These are phyloP conservation scores for Nomada lathburiana DNA, from an alignment of 2,888 invertebrate species.

Conservation along the genomic window DNA sequence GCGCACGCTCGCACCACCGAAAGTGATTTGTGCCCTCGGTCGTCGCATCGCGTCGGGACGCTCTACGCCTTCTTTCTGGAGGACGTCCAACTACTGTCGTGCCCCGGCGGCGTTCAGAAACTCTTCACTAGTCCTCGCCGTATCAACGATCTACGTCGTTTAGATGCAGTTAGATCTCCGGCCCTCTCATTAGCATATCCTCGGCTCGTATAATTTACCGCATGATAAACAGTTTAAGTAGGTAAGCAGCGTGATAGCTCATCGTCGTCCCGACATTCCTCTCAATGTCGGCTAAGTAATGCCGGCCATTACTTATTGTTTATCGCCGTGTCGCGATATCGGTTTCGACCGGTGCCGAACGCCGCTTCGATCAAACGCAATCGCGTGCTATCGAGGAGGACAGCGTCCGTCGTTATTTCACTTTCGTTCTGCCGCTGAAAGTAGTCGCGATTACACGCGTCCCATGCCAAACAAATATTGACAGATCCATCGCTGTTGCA, in stretches of 20 bases:
- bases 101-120: slow-evolving; percentile 46
- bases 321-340: slow-evolving; percentile 39
- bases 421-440: background rate
- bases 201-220: slow-evolving; percentile 64
- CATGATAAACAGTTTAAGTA: slow-evolving; percentile 66
- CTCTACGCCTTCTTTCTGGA: slow-evolving; percentile 44
- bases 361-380: slow-evolving; percentile 10
- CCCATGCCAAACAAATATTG: too few relatives aligned
- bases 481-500: too few relatives aligned
- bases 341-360: slow-evolving; percentile 6
- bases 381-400: background rate
- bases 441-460: too few relatives aligned
- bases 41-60: slow-evolving; percentile 56
- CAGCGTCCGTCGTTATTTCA: background rate
- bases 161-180: slow-evolving; percentile 64
- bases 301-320: slow-evolving; percentile 52
- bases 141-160: slow-evolving; percentile 65
- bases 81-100: slow-evolving; percentile 55
- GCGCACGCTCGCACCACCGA: slow-evolving; percentile 70
- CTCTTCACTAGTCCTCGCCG: slow-evolving; percentile 59
- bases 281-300: slow-evolving; percentile 63
- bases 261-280: slow-evolving; percentile 62
- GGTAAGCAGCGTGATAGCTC: slow-evolving; percentile 61
- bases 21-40: slow-evolving; percentile 65
- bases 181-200: slow-evolving; percentile 63